phyloP scores from a whole-genome alignment of 1,140 invertebrate genomes.

The Nasonia giraulti region DNA sequence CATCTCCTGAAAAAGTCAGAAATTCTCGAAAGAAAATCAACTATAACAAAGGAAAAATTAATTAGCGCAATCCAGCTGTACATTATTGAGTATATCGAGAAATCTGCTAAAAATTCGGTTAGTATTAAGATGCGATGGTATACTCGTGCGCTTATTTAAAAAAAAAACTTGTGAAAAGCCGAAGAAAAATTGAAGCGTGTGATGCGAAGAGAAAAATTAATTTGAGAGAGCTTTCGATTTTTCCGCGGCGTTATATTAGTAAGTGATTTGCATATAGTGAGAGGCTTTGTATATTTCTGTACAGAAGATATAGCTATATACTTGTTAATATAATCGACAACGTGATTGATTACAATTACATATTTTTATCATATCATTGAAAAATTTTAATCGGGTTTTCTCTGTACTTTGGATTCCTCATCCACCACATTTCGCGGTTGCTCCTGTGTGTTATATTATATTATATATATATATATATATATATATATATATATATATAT shows the following conservation, averaged over 20 bases:
- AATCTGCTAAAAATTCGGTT: conserved; percentile 58
- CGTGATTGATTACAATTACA: conserved; percentile 26
- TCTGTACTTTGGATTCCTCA: conserved; percentile 15
- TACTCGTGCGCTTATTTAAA: conserved; percentile 50
- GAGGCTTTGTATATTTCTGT: too few relatives aligned
- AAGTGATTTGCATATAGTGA: not conserved
- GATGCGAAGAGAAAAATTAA: conserved; percentile 17
- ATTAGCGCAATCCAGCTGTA: conserved; percentile 43
- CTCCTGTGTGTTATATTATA: conserved; percentile 47
- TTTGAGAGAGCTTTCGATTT: conserved; percentile 60
- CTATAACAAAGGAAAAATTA: not conserved
- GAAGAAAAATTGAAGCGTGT: conserved; percentile 19
- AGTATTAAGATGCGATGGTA: conserved; percentile 56
- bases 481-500: too few relatives aligned
- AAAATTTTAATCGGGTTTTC: not conserved
- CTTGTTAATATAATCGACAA: not conserved
- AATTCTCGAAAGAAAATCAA: conserved; percentile 58
- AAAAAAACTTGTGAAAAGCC: conserved; percentile 48
- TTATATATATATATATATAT: not conserved
- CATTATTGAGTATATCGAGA: conserved; percentile 32
- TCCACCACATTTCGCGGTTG: conserved; percentile 44
- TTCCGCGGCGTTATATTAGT: conserved; percentile 51
- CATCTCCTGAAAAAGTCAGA: conserved; percentile 72
- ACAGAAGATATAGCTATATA: not conserved
- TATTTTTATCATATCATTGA: not conserved